phyloP scores from a whole-genome alignment of 2,113 vertebrate genomes.

The Rhombomys opimus region DNA sequence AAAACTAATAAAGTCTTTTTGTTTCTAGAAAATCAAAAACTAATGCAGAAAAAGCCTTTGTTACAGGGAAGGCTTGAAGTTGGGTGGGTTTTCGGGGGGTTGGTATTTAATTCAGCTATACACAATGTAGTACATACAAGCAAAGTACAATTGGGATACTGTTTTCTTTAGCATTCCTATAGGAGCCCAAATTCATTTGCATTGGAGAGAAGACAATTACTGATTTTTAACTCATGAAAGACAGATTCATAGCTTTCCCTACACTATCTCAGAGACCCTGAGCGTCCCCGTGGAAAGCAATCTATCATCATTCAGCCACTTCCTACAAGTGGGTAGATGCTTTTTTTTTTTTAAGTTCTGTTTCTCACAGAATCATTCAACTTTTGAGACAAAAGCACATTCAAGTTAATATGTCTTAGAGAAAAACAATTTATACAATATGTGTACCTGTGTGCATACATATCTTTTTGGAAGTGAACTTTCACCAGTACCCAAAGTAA shows the following conservation, averaged over 20 bases:
- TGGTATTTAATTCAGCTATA: constrained; percentile 74
- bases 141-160: constrained; percentile 74
- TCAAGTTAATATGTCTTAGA: constrained; percentile 44
- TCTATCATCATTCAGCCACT: constrained; percentile 62
- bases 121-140: constrained; percentile 74
- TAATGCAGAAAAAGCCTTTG: constrained; percentile 65
- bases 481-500: constrained; percentile 55
- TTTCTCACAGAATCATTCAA: constrained; percentile 76
- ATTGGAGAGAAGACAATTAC: constrained; percentile 77
- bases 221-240: constrained; percentile 81
- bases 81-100: constrained; percentile 36
- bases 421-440: constrained; percentile 23
- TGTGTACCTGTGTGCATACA: not conserved
- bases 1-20: constrained; percentile 59
- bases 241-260: constrained; percentile 80
- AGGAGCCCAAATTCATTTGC: constrained; percentile 75
- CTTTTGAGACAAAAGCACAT: constrained; percentile 66
- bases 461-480: constrained; percentile 62
- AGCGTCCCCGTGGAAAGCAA: constrained; percentile 31
- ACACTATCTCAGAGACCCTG: constrained; percentile 70
- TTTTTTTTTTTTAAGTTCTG: constrained; percentile 68
- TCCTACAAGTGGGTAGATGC: constrained; percentile 67
- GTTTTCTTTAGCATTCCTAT: constrained; percentile 79
- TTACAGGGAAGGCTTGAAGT: constrained; percentile 56
- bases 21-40: constrained; percentile 68